Conservation (phyloP, 2,888 invertebrate species). For the Cantharis flavilabris region DNA sequence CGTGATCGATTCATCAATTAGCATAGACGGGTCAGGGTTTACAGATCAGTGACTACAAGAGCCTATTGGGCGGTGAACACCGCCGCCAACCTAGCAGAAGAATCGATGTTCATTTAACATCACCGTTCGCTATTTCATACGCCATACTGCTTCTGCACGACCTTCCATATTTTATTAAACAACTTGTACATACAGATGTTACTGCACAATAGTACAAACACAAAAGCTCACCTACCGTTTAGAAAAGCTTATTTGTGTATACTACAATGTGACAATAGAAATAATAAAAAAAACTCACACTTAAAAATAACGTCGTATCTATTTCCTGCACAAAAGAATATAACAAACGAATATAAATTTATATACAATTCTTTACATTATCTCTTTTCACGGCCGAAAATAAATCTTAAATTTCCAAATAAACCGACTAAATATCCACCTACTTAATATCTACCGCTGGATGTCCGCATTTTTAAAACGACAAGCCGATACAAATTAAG, state of each 20-base stretch:
- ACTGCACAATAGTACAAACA: constrained; percentile 11
- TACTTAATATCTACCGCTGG: neutral
- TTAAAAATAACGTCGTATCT: neutral
- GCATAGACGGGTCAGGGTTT: constrained; percentile 31
- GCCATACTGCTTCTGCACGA: constrained; percentile 22
- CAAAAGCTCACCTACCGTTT: constrained; percentile 15
- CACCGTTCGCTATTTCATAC: constrained; percentile 33
- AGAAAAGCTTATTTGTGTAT: constrained; percentile 14
- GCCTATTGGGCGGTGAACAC: constrained; percentile 30
- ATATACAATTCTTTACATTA: neutral
- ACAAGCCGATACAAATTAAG: neutral
- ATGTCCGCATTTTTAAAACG: neutral
- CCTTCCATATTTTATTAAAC: constrained; percentile 13
- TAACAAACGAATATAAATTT: neutral
- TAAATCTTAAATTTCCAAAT: neutral
- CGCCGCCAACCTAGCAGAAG: constrained; percentile 35
- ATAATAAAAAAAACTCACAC: neutral
- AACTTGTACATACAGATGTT: constrained; percentile 5
- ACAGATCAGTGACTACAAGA: constrained; percentile 29
- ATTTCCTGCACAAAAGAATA: neutral
- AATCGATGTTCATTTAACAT: constrained; percentile 35
- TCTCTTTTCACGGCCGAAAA: neutral
- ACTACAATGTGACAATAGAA: constrained; percentile 10
- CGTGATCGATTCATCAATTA: constrained; percentile 35
- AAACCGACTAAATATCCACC: neutral